Evolutionary conservation across 2,888 invertebrate genomes (phyloP).

Genomic region (Drosophila macrospina): DNA sequence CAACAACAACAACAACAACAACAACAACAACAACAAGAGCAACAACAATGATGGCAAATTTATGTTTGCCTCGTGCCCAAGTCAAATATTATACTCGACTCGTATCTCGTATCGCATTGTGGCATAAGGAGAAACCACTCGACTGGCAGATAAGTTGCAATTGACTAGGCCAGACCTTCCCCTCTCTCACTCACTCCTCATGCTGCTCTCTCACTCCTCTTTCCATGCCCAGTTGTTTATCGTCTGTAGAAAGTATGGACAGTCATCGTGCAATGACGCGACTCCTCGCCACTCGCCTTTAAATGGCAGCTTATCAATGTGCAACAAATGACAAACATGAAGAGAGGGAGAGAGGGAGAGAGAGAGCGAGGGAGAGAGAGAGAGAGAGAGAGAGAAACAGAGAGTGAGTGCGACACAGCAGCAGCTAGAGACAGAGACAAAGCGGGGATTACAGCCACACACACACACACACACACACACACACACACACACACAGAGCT

Average conservation of each 20-base stretch:
- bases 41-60: slow-evolving; percentile 60
- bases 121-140: slow-evolving; percentile 25
- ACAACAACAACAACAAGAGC: slow-evolving; percentile 33
- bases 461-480: not conserved
- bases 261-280: slow-evolving; percentile 36
- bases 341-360: not conserved
- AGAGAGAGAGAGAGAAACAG: not conserved
- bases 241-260: slow-evolving; percentile 19
- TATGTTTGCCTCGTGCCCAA: slow-evolving; percentile 75
- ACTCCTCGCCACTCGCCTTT: slow-evolving; percentile 30
- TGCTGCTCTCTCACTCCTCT: not conserved
- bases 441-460: not conserved
- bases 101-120: not conserved
- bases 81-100: slow-evolving; percentile 34
- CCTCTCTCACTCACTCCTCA: not conserved
- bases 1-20: slow-evolving; percentile 29
- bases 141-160: slow-evolving; percentile 46
- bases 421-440: too few species aligned
- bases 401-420: too few species aligned
- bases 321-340: not conserved
- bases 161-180: slow-evolving; percentile 28
- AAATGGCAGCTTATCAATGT: slow-evolving; percentile 32
- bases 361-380: not conserved
- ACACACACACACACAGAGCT: not conserved
- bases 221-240: slow-evolving; percentile 5